A percentile compares a stretch with the other conserved stretches of the same genome.
phyloP scores from a whole-genome alignment of 2,888 invertebrate species.

The Drosophila vallismaia region DNA sequence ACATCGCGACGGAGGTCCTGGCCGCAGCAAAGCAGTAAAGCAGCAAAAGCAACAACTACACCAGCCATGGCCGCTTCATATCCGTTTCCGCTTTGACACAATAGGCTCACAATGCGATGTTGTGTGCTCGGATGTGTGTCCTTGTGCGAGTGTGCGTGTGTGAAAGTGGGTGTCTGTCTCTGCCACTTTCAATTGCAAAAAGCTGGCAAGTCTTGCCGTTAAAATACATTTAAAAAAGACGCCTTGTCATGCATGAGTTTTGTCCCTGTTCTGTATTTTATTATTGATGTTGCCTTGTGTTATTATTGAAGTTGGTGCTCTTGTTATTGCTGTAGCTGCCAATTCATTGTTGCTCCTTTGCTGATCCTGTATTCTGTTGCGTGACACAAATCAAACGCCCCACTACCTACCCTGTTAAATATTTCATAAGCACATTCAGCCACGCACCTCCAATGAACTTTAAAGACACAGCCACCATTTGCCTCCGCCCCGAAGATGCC shows the following conservation, averaged over 20 bases:
- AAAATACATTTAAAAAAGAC: constrained; percentile 70
- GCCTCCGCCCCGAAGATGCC: not conserved
- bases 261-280: constrained; percentile 52
- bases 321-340: constrained; percentile 12
- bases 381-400: constrained; percentile 71
- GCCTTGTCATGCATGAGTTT: constrained; percentile 72
- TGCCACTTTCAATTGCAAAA: constrained; percentile 71
- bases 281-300: constrained; percentile 69
- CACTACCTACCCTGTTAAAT: constrained; percentile 45
- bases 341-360: constrained; percentile 26
- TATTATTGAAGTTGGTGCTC: constrained; percentile 31
- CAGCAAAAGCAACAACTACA: constrained; percentile 23
- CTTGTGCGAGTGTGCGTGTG: not conserved
- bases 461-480: constrained; percentile 23
- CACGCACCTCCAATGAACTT: constrained; percentile 47
- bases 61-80: constrained; percentile 67
- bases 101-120: constrained; percentile 58
- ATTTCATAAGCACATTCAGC: constrained; percentile 67
- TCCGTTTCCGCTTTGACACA: constrained; percentile 74
- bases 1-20: constrained; percentile 18
- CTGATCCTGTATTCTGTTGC: constrained; percentile 34
- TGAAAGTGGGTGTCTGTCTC: constrained; percentile 11
- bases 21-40: constrained; percentile 6
- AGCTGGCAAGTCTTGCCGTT: constrained; percentile 48
- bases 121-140: constrained; percentile 17